A percentile compares a stretch with the other conserved stretches of the same genome.
These are phyloP conservation scores for Drosophila paramelanica DNA, from an alignment of 2,888 invertebrate genomes.

Conservation along the genomic window DNA sequence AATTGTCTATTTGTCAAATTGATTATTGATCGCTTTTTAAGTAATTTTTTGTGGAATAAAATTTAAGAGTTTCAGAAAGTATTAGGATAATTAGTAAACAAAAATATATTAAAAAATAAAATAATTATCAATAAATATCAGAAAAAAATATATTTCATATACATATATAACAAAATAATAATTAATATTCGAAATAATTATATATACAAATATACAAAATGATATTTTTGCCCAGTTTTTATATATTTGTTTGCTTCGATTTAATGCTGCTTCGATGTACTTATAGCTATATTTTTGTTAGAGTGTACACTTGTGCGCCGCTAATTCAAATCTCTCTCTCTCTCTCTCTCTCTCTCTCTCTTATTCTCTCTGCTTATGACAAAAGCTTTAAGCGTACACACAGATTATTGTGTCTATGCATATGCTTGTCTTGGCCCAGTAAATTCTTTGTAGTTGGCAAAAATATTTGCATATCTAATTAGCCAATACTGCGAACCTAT, in stretches of 20 bases:
- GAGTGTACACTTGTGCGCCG: slow-evolving; percentile 39
- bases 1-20: slow-evolving; percentile 16
- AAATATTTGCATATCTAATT: slow-evolving; percentile 59
- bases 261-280: neutral
- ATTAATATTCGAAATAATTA: too few relatives aligned
- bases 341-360: slow-evolving; percentile 3
- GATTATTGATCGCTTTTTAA: neutral
- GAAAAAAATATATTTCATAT: too few relatives aligned
- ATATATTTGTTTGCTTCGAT: too few relatives aligned
- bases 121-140: too few relatives aligned
- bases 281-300: slow-evolving; percentile 17
- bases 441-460: slow-evolving; percentile 60
- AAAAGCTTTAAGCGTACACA: slow-evolving; percentile 30
- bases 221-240: too few relatives aligned
- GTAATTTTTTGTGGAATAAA: too few relatives aligned
- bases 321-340: slow-evolving; percentile 30
- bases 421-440: slow-evolving; percentile 50
- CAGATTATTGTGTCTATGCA: slow-evolving; percentile 4
- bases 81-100: too few relatives aligned
- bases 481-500: slow-evolving; percentile 31
- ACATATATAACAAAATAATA: too few relatives aligned
- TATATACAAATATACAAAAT: too few relatives aligned
- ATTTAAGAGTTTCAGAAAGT: too few relatives aligned
- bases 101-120: too few relatives aligned
- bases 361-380: slow-evolving; percentile 8